Conservation (phyloP, 37 sponge, comb jelly and placozoan species). For the Halisarca cf. caerulea region DNA sequence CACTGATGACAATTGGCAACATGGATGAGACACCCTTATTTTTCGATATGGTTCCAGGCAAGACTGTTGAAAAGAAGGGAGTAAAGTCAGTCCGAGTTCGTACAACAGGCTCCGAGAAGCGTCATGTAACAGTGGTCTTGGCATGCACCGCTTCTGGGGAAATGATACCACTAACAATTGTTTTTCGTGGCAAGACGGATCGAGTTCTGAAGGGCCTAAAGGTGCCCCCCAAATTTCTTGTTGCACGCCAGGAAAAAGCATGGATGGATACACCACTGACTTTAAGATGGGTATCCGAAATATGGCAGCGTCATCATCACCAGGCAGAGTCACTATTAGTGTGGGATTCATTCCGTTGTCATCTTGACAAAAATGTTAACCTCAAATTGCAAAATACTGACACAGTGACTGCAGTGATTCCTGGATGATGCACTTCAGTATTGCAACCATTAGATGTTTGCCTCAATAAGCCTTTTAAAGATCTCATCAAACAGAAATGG, state of each 20-base stretch:
- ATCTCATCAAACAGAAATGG: background rate
- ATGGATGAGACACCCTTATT: constrained; percentile 35
- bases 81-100: background rate
- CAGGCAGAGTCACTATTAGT: background rate
- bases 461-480: background rate
- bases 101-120: constrained; percentile 5
- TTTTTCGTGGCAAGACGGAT: background rate
- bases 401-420: too few species aligned
- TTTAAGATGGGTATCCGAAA: background rate
- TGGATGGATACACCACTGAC: background rate
- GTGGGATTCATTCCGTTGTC: too few species aligned
- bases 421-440: background rate
- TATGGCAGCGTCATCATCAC: background rate
- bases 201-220: background rate
- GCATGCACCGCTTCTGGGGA: constrained; percentile 20
- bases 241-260: background rate
- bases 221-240: background rate
- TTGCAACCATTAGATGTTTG: background rate
- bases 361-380: too few species aligned
- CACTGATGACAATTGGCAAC: constrained; percentile 13
- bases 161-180: background rate
- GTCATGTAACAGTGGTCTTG: constrained; percentile 33
- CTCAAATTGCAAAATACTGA: too few species aligned
- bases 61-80: constrained; percentile 5
- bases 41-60: constrained; percentile 5